Base-by-base conservation (phyloP, 2,888 invertebrate genomes). In the Megamerina dolium region DNA sequence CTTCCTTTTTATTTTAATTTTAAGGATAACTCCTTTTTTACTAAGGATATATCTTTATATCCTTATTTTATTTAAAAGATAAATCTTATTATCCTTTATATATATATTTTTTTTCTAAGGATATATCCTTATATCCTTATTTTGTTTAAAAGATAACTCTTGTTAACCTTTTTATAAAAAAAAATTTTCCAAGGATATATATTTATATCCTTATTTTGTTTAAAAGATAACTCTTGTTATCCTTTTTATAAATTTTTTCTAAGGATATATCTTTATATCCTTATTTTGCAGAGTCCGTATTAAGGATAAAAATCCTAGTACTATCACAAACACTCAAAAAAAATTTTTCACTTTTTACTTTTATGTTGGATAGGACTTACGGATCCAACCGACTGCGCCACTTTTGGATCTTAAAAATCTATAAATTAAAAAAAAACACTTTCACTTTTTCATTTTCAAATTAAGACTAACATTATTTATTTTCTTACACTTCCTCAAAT, bases 361-460 rank as follows among this genome's bases (percentile, higher is more conserved):
- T 23, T 21, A 23, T 14, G 36, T 36, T 36, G 36, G 23, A 16
- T 36, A 36, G 36, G 36, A 26, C 16, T 36, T 36, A 14, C 26
- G 36, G 26, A 35, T 35, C 35, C 35, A 21, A 35, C 35, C 21
- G 35, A 35, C 35, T 35, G 35, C 21, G 37, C 37, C 37, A 37
- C 13, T 36, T 36, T 8, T 16, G 3, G 19, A 32, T n/a, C n/a
- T n/a, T n/a, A n/a, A n/a, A n/a, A n/a, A n/a, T n/a, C n/a, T n/a
- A n/a, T n/a, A n/a, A n/a, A n/a, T n/a, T n/a, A n/a, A n/a, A n/a
- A n/a, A n/a, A n/a, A n/a, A n/a, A n/a, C n/a, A n/a, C n/a, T n/a
- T n/a, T n/a, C n/a, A n/a, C n/a, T n/a, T n/a, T n/a, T n/a, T n/a
- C n/a, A n/a, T n/a, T n/a, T n/a, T n/a, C 29, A 27, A 37, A 17